phyloP scores from a whole-genome alignment of 2,797 vertebrate species.

The Cuniculus paca region DNA sequence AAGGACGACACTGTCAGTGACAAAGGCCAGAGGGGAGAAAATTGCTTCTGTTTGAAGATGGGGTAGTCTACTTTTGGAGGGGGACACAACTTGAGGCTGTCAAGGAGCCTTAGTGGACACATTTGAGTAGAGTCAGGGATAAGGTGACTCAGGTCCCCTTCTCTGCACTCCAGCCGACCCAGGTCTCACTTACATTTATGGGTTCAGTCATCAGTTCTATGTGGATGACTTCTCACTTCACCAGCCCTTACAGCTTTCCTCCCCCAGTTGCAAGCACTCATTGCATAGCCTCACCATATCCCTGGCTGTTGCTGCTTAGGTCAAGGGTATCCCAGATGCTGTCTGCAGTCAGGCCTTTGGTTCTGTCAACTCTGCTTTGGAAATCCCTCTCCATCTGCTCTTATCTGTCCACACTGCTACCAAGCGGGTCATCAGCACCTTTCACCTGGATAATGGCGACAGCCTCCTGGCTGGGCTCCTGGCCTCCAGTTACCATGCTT shows the following conservation, averaged over 20 bases:
- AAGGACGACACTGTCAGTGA: constrained; percentile 35
- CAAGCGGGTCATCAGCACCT: constrained; percentile 8
- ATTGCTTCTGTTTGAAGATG: background rate
- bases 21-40: background rate
- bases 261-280: no score
- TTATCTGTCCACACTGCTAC: background rate
- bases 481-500: background rate
- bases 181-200: background rate
- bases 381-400: constrained; percentile 31
- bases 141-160: background rate
- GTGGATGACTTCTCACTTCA: background rate
- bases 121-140: background rate
- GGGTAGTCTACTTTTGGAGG: background rate
- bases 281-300: background rate
- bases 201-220: background rate
- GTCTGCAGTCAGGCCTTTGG: background rate
- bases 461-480: constrained; percentile 27
- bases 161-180: background rate
- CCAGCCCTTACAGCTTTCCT: background rate
- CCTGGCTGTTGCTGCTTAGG: background rate
- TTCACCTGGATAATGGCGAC: constrained; percentile 7
- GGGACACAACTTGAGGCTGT: background rate
- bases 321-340: background rate
- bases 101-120: background rate
- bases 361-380: background rate